Evolutionary conservation across 2,113 vertebrate genomes (phyloP).

Genomic region (Dipodomys stephensi): DNA sequence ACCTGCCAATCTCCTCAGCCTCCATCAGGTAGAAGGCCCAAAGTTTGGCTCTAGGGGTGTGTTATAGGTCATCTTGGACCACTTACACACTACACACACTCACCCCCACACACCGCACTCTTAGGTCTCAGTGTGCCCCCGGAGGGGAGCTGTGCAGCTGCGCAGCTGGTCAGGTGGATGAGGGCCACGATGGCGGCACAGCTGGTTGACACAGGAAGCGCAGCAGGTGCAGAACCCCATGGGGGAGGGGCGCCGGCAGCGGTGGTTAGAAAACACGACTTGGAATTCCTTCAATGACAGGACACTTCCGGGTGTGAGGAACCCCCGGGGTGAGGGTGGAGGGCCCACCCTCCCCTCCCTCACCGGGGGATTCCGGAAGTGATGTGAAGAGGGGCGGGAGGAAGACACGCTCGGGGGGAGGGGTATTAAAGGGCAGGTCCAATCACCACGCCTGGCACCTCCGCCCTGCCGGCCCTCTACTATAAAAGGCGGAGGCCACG

Average conservation of each 20-base stretch:
- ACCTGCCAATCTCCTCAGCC: too few relatives aligned
- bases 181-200: not conserved
- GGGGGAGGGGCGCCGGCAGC: too few relatives aligned
- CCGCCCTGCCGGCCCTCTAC: not conserved
- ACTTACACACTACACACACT: not conserved
- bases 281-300: too few relatives aligned
- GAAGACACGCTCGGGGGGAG: not conserved
- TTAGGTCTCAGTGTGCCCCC: not conserved
- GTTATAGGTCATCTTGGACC: not conserved
- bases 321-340: too few relatives aligned
- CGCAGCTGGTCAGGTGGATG: too few relatives aligned
- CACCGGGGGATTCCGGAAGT: not conserved
- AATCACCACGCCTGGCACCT: not conserved
- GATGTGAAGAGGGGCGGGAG: not conserved
- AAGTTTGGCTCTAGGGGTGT: too few relatives aligned
- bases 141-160: not conserved
- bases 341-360: too few relatives aligned
- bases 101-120: not conserved
- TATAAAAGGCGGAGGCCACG: not conserved
- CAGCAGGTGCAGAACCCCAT: not conserved
- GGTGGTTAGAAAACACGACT: not conserved
- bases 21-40: too few relatives aligned
- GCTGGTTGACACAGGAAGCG: too few relatives aligned
- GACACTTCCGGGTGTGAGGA: not conserved
- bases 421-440: not conserved